These are phyloP conservation scores for Oceanodroma leucorhoa DNA, from an alignment of 2,797 vertebrate species.

Conservation along the genomic window DNA sequence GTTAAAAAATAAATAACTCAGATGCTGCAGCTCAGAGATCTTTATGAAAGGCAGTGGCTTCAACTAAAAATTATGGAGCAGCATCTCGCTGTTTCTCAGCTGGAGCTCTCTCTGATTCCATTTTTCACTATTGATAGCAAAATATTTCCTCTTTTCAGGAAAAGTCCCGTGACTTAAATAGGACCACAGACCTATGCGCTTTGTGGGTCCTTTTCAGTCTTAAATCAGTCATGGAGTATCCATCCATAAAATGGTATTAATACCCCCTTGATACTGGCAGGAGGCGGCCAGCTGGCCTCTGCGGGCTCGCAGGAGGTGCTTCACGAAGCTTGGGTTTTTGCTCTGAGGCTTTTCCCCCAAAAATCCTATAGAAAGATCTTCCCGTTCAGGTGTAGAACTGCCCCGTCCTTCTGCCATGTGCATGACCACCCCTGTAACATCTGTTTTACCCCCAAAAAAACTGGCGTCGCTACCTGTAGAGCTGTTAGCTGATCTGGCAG, in stretches of 20 bases:
- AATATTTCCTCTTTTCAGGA: background rate
- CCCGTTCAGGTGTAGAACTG: background rate
- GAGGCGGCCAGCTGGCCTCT: background rate
- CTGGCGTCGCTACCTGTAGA: rapidly evolving
- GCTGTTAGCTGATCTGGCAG: background rate
- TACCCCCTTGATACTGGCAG: background rate
- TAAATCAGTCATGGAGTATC: background rate
- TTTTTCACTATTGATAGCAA: background rate
- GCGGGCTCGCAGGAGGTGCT: background rate
- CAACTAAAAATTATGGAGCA: background rate
- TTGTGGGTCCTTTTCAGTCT: background rate
- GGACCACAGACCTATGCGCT: background rate
- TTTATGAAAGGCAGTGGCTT: background rate
- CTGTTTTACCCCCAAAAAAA: rapidly evolving
- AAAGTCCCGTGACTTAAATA: background rate
- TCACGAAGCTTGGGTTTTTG: background rate
- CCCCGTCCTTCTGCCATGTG: background rate
- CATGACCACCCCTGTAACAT: background rate
- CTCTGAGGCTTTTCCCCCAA: background rate
- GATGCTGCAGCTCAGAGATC: background rate
- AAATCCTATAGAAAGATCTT: background rate
- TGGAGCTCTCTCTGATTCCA: background rate
- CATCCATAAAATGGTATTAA: background rate
- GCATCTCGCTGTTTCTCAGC: background rate
- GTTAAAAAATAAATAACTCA: background rate